Evolutionary conservation across 2,797 vertebrate genomes (phyloP), one percentile per base, ranked within the genome.

Genomic region (Leontopithecus rosalia): DNA sequence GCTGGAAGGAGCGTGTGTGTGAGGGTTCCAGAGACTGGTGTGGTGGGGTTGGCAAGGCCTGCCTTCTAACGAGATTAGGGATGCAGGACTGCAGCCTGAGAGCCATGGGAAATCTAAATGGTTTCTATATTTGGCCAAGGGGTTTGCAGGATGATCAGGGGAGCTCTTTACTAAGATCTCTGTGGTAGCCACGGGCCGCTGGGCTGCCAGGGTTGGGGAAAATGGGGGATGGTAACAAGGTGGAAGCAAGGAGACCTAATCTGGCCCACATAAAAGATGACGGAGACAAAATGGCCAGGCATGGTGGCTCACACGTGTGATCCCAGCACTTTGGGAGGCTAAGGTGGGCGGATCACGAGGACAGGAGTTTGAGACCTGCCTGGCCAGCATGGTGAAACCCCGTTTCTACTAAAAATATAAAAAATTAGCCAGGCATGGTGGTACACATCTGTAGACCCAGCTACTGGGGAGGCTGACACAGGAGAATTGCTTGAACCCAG

Each of bases 161-260:
- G 2, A 4, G 70, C 15, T n/a, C 36, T 61, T 90, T 10, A 61
- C 39, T 22, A 39, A 43, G 72, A 10, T 12, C 3, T 20, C 83
- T 36, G 13, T 4, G 80, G 84, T 48, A 36, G 30, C 19, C 13
- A 15, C 0, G 0, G 13, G 17, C 26, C n/a, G 9, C 36, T 76
- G 80, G 30, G 33, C 19, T 20, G 1, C 61, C 41, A 77, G 70
- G 55, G 0, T 8, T 4, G 4, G 30, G 85, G 39, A 11, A 57
- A n/a, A 57, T 12, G 2, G 15, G 13, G 5, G 20, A 20, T 0
- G 4, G 73, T 20, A 41, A 58, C 22, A 2, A 2, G 13, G 11
- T 14, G 6, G n/a, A 73, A 11, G 11, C 43, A 24, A n/a, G 55
- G 85, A 79, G 55, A 80, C 39, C n/a, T 1, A 36, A 20, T 19